Evolutionary conservation across 2,797 vertebrate species (phyloP).

Genomic region (Falco berigora): DNA sequence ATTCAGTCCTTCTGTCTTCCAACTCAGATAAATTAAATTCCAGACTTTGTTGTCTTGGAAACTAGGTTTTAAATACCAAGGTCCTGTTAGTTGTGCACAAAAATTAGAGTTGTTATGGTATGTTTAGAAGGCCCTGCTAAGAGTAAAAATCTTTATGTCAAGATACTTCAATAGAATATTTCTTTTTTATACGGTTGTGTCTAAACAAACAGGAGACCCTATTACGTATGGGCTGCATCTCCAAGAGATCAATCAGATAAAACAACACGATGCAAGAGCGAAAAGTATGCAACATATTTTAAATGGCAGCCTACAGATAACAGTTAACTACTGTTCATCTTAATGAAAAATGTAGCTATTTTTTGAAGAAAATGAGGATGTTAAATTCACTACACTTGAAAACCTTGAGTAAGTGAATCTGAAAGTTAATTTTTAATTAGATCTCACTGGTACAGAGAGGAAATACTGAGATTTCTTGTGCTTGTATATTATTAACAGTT

Average conservation of each 20-base stretch:
- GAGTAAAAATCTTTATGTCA: neutral
- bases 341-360: neutral
- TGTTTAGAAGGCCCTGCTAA: neutral
- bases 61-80: conserved; percentile 14
- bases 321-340: neutral
- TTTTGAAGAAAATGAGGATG: neutral
- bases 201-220: neutral
- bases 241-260: neutral
- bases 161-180: neutral
- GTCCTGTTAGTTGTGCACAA: neutral
- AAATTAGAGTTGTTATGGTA: neutral
- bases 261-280: neutral
- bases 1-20: neutral
- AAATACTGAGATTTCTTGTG: neutral
- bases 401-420: neutral
- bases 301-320: neutral
- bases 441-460: neutral
- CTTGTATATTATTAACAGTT: neutral
- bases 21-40: neutral
- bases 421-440: neutral
- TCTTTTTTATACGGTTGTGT: neutral
- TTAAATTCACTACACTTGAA: neutral
- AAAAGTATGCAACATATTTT: neutral
- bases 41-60: conserved; percentile 7
- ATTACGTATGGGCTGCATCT: neutral